Percentiles rank a stretch among this genome's conserved stretches.
Evolutionary conservation across 2,888 invertebrate species (phyloP).

Genomic region (Drosophila nr. perissopoda): DNA sequence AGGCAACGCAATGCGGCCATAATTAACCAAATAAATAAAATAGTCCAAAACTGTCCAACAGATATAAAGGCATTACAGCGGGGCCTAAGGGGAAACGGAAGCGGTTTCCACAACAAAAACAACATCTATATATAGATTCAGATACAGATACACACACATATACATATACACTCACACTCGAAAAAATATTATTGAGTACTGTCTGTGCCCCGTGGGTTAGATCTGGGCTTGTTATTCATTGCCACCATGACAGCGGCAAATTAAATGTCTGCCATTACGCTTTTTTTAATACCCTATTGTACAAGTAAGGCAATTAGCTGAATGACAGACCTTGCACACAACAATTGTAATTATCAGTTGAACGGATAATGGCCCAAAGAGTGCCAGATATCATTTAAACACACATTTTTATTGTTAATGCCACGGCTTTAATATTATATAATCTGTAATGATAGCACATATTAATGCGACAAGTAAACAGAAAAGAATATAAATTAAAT

Average conservation of each 20-base stretch:
- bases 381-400: neutral
- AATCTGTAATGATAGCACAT: neutral
- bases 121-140: slow-evolving; percentile 18
- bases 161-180: neutral
- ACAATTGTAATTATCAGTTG: slow-evolving; percentile 28
- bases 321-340: slow-evolving; percentile 2
- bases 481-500: neutral
- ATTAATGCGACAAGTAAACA: neutral
- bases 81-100: slow-evolving; percentile 60
- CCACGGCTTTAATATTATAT: neutral
- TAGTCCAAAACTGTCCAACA: slow-evolving; percentile 62
- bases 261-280: slow-evolving; percentile 67
- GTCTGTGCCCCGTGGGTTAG: slow-evolving; percentile 64
- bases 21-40: slow-evolving; percentile 81
- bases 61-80: slow-evolving; percentile 43
- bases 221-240: slow-evolving; percentile 72
- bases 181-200: slow-evolving; percentile 57
- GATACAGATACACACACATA: slow-evolving; percentile 14
- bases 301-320: neutral
- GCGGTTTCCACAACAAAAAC: slow-evolving; percentile 21
- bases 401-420: neutral
- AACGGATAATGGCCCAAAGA: slow-evolving; percentile 10
- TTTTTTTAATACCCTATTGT: slow-evolving; percentile 42
- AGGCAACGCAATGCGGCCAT: slow-evolving; percentile 50
- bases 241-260: slow-evolving; percentile 70